Evolutionary conservation across 2,888 invertebrate genomes (phyloP).

Genomic region (Sphinx pinastri): DNA sequence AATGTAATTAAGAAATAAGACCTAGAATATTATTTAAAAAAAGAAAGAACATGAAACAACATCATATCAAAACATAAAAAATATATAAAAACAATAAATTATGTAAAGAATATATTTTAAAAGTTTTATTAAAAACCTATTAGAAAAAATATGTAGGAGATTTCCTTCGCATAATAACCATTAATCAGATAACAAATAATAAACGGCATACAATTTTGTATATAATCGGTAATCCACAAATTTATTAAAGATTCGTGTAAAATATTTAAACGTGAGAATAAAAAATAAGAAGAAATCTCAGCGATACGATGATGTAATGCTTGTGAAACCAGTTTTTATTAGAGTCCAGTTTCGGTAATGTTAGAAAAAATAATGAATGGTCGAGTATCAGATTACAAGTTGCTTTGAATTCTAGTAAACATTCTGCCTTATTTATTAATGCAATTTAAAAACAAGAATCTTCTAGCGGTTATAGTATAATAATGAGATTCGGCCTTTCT

Average conservation of each 20-base stretch:
- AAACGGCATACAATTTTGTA: background rate
- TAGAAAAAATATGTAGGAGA: background rate
- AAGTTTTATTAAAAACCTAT: background rate
- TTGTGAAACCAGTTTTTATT: background rate
- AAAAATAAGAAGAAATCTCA: background rate
- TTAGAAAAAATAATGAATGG: conserved; percentile 11
- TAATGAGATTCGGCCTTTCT: too few relatives aligned
- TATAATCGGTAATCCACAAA: background rate
- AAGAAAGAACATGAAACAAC: background rate
- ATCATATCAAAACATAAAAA: background rate
- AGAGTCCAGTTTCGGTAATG: background rate
- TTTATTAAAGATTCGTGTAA: conserved; percentile 8
- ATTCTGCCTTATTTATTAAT: background rate
- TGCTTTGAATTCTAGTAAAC: background rate
- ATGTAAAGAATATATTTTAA: background rate
- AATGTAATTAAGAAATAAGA: too few relatives aligned
- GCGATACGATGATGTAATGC: background rate
- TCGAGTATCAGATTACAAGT: background rate
- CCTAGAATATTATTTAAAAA: background rate
- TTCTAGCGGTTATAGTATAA: background rate
- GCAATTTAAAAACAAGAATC: background rate
- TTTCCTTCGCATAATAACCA: background rate
- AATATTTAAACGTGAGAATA: conserved; percentile 9
- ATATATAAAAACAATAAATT: background rate
- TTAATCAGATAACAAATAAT: background rate